phyloP scores from a whole-genome alignment of 2,888 invertebrate genomes.

The Hedya salicella region DNA sequence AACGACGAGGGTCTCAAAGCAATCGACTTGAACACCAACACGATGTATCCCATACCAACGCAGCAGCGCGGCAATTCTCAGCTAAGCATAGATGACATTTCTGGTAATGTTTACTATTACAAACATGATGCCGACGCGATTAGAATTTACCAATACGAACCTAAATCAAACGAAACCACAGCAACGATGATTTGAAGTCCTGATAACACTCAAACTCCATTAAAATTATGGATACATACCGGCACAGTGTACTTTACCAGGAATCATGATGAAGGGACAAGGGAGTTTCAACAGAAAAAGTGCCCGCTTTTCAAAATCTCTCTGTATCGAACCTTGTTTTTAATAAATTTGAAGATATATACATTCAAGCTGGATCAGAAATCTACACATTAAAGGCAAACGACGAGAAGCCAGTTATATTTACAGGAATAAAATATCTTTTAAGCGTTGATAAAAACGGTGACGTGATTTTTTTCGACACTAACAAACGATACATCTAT shows the following conservation, averaged over 20 bases:
- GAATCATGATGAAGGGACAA: background rate
- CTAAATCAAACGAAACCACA: conserved; percentile 5
- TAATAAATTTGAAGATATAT: conserved; percentile 7
- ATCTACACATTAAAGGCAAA: background rate
- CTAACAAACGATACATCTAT: conserved; percentile 3
- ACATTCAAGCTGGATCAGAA: background rate
- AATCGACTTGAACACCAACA: conserved; percentile 18
- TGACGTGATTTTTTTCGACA: conserved; percentile 3
- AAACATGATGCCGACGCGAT: background rate
- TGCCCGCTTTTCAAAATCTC: conserved; percentile 1
- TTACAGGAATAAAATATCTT: background rate
- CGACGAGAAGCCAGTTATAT: background rate
- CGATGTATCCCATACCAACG: background rate
- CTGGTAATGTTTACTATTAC: conserved; percentile 8
- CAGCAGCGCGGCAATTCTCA: conserved; percentile 5
- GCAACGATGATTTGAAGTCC: background rate
- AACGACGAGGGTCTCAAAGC: conserved; percentile 7
- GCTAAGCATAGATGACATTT: background rate
- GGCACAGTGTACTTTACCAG: conserved; percentile 8
- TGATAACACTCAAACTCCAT: conserved; percentile 1
- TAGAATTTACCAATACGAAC: conserved; percentile 10
- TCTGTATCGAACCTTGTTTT: background rate
- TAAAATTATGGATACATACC: conserved; percentile 8
- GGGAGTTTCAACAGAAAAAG: background rate
- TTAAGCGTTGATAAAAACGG: conserved; percentile 11